These are phyloP conservation scores for Clanis bilineata DNA, from an alignment of 2,888 invertebrate species.

Conservation along the genomic window DNA sequence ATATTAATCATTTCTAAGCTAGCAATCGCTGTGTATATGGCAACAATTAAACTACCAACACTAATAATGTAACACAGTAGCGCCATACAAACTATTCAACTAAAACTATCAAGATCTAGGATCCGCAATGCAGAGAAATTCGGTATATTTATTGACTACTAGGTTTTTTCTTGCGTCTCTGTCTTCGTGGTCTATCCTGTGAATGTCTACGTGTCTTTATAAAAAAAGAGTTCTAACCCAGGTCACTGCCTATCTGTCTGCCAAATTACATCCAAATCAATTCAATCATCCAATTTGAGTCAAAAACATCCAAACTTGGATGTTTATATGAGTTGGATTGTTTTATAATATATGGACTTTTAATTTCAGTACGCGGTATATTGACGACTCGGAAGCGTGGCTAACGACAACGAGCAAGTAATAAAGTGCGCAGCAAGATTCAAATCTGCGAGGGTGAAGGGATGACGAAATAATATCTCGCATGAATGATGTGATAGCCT, in stretches of 20 bases:
- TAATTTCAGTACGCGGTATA: background rate
- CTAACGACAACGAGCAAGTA: conserved; percentile 43
- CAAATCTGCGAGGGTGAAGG: conserved; percentile 51
- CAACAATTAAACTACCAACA: background rate
- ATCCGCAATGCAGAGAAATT: conserved; percentile 13
- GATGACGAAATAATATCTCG: conserved; percentile 62
- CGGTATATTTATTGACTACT: conserved; percentile 5
- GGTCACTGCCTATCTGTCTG: too few species aligned
- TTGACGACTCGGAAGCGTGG: conserved; percentile 25
- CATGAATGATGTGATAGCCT: conserved; percentile 53
- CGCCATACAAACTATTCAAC: background rate
- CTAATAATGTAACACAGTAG: background rate
- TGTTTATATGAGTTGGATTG: too few species aligned
- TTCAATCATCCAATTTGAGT: too few species aligned
- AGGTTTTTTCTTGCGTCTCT: too few species aligned
- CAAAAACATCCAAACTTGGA: too few species aligned
- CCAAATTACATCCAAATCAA: too few species aligned
- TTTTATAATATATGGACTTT: too few species aligned
- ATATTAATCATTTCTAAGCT: background rate
- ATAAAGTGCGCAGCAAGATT: conserved; percentile 64
- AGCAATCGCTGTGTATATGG: background rate
- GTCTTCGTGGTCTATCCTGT: too few species aligned
- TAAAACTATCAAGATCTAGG: background rate
- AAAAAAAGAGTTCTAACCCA: too few species aligned
- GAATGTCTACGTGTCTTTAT: too few species aligned